A percentile compares a stretch with the other conserved stretches of the same genome.
Evolutionary conservation across 2,797 vertebrate genomes (phyloP).

Genomic region (Knipowitschia caucasica): DNA sequence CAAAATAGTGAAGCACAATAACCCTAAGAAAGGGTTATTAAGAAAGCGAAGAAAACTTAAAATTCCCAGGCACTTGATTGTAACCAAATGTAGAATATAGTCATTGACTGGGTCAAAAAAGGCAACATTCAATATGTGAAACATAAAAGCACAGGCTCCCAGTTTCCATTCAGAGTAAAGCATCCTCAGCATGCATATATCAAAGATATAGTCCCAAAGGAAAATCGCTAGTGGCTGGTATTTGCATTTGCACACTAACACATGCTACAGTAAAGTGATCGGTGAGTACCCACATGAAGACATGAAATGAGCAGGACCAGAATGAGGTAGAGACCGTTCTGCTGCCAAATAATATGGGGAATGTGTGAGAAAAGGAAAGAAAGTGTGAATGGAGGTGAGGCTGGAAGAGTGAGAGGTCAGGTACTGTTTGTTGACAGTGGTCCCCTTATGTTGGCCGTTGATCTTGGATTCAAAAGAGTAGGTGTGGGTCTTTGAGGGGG

Average conservation of each 20-base stretch:
- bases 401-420: conserved; percentile 15
- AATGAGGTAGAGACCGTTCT: conserved; percentile 75
- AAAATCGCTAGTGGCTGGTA: conserved; percentile 47
- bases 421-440: conserved; percentile 49
- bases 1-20: conserved; percentile 34
- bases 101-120: conserved; percentile 61
- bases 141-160: conserved; percentile 28
- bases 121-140: conserved; percentile 63
- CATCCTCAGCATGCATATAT: conserved; percentile 68
- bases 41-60: conserved; percentile 56
- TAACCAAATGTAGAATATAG: conserved; percentile 62
- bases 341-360: conserved; percentile 31
- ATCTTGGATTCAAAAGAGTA: conserved; percentile 53
- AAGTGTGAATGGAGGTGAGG: conserved; percentile 16
- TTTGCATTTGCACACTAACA: conserved; percentile 54
- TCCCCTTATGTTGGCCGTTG: conserved; percentile 31
- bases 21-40: conserved; percentile 28
- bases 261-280: conserved; percentile 61
- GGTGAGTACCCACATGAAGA: conserved; percentile 29
- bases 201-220: conserved; percentile 54
- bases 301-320: conserved; percentile 41
- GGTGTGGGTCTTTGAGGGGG: conserved; percentile 74
- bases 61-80: conserved; percentile 80
- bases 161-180: conserved; percentile 37
- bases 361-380: conserved; percentile 11